Evolutionary conservation across 1,140 invertebrate genomes (phyloP), one percentile per base, ranked within the genome.

Genomic region (Heliconius eleuchia): DNA sequence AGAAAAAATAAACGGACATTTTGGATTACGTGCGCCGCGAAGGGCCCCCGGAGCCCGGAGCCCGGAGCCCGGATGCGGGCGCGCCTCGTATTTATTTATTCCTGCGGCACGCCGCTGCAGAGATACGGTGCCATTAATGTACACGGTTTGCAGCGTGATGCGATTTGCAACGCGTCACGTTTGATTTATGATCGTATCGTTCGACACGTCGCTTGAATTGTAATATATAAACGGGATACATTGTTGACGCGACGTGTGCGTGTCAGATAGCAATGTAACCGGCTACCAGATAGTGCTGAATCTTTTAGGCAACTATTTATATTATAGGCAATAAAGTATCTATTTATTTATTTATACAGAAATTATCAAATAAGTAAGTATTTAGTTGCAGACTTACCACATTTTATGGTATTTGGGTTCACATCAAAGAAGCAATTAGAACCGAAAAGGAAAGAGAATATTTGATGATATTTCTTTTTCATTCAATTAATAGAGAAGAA

Each of bases 1-100:
- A 92, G 90, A 92, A 92, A 66, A 93, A 94, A 92, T 90, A 92
- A 94, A 91, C 90, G 92, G 82, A 94, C 92, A 93, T 94, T 94
- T 94, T 94, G 92, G 86, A 92, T 91, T 91, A 90, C 85, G 85
- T 83, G 85, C 82, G 76, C 57, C 37, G 86, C 81, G 89, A 89
- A 88, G 92, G 91, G 91, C 91, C 88, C 85, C 84, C 87, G 42
- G 4, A 46, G 42, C 42, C 42, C 42, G 42, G 42, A 16, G 42
- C 42, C 42, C 11, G 42, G 42, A 46, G 42, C 42, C 42, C 42
- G 89, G 90, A 93, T 92, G 84, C 91, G 91, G 91, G 89, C 86
- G 82, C 87, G 87, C 84, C 82, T 80, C 77, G 73, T 86, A 84
- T 89, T 92, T 94, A 92, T 92, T 92, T 92, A 91, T 94, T 92